These are phyloP conservation scores for Ifrita kowaldi DNA, from an alignment of 2,113 vertebrate genomes.

Conservation along the genomic window DNA sequence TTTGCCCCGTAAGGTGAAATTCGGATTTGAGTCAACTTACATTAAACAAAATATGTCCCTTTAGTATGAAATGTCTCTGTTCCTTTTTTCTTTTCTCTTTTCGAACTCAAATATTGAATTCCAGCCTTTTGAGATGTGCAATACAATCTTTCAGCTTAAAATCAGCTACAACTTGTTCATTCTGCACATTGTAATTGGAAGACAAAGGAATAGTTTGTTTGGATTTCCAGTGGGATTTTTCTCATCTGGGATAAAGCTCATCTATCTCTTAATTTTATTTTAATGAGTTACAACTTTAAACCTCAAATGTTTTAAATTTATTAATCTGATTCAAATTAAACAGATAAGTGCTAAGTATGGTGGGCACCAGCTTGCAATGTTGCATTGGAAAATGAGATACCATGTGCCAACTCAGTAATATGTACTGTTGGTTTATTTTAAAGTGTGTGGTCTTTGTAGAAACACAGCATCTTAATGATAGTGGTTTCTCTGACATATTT, in stretches of 20 bases:
- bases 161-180: background rate
- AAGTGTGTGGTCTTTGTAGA: slow-evolving; percentile 24
- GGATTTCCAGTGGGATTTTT: background rate
- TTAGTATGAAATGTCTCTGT: background rate
- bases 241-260: background rate
- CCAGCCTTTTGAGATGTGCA: background rate
- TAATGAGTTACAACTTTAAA: background rate
- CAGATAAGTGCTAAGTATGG: background rate
- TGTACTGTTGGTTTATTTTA: background rate
- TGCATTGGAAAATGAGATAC: background rate
- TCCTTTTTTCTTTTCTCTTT: background rate
- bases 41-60: background rate
- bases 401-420: background rate
- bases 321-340: slow-evolving; percentile 18
- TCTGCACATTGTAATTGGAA: background rate
- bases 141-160: background rate
- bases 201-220: background rate
- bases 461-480: background rate
- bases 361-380: background rate
- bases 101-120: background rate
- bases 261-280: background rate
- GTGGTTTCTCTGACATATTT: background rate
- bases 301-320: background rate
- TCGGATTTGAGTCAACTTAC: background rate
- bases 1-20: background rate